Conservation (phyloP, 1,140 invertebrate genomes). For the Brachionus koreanus region DNA sequence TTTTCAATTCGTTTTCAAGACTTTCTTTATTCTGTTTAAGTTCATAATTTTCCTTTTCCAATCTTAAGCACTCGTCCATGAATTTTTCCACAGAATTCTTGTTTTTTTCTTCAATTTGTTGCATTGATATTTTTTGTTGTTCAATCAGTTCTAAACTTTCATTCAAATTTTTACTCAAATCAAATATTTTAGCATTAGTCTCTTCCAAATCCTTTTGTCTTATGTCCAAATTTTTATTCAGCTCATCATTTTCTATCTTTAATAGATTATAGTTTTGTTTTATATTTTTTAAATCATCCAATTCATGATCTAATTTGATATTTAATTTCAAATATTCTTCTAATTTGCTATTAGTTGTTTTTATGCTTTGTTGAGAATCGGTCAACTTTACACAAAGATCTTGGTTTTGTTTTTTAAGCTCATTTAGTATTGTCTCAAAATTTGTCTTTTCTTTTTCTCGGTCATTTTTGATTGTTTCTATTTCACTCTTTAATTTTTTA, state of each 20-base stretch:
- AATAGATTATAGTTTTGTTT: not conserved
- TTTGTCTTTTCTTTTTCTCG: not conserved
- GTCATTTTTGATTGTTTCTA: not conserved
- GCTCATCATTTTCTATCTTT: not conserved
- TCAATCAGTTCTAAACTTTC: not conserved
- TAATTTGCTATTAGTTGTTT: not conserved
- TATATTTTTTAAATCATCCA: not conserved
- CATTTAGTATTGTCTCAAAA: not conserved
- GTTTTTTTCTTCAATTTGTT: slow-evolving; percentile 12
- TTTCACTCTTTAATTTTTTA: not conserved
- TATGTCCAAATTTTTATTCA: not conserved
- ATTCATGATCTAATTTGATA: not conserved
- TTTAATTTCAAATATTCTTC: slow-evolving; percentile 5
- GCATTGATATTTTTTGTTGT: not conserved
- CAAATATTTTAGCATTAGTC: not conserved
- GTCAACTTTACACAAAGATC: not conserved
- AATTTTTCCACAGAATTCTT: not conserved
- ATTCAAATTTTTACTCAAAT: slow-evolving; percentile 12
- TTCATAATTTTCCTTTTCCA: slow-evolving; percentile 17
- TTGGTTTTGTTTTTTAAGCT: not conserved
- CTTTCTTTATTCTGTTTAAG: not conserved
- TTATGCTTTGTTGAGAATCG: not conserved
- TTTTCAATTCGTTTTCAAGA: not conserved
- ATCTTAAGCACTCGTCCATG: not conserved
- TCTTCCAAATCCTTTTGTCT: not conserved